Base-by-base conservation (phyloP, 1,140 invertebrate genomes). In the Portunus trituberculatus region DNA sequence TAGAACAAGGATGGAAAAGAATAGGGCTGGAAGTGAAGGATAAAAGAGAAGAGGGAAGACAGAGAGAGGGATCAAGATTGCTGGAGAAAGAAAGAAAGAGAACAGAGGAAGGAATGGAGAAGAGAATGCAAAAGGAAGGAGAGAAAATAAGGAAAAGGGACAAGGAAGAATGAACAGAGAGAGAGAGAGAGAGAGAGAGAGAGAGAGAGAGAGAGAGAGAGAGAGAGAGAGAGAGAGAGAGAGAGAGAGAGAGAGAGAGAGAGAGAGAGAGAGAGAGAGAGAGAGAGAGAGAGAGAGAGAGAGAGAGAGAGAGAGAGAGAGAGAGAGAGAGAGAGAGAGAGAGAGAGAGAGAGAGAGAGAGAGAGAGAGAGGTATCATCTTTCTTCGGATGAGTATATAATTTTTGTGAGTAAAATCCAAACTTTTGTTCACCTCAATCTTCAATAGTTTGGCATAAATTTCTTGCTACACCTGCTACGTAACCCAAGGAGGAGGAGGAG, bases 271-370 rank as follows among this genome's bases (percentile, higher is more conserved):
- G 16, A 45, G 29, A 32, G 84, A 32, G 84, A 87, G 84, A 32
- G 84, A 32, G 84, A 32, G 84, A 39, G 84, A 39, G 84, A 39
- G 84, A 39, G 84, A 39, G 84, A 39, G 84, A 39, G 84, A 39
- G 84, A 39, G 84, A 39, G 84, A 87, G 84, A 87, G 84, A 87
- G 84, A 87, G 84, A 87, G 84, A 87, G 84, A 87, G 84, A 87
- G 84, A 87, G 84, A 87, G 84, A 87, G 84, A 87, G 84, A 87
- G 84, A 87, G 84, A 87, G 84, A 87, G 84, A 87, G 84, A 87
- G 84, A 87, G 84, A 87, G 84, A 87, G 84, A 87, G 84, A 87
- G 84, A 87, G 84, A 39, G 31, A 46, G 12, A 87, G 12, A 87
- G 28, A 39, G 16, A 28, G 31, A 32, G 84, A 39, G 28, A 46